Conservation (phyloP, 64 coral and sea anemone genomes). For the Pocillopora damicornis region DNA sequence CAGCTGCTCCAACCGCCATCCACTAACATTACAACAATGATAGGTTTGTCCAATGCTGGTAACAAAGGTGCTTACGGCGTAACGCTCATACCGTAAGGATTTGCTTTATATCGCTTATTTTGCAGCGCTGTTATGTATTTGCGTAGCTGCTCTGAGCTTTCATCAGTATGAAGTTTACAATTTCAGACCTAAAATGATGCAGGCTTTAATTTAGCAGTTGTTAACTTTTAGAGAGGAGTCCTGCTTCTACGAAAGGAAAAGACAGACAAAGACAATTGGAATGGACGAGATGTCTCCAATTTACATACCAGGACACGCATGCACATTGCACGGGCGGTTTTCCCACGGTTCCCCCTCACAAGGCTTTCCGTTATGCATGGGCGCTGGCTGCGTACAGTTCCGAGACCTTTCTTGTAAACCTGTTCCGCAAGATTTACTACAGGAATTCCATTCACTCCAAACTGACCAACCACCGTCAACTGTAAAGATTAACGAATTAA, state of each 20-base stretch:
- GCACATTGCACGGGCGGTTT: not conserved
- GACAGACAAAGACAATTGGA: too few species aligned
- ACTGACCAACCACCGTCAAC: slow-evolving; percentile 28
- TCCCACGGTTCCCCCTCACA: not conserved
- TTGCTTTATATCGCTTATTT: too few species aligned
- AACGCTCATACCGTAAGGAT: too few species aligned
- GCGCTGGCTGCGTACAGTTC: slow-evolving; percentile 3
- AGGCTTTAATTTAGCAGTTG: too few species aligned
- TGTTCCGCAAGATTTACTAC: slow-evolving; percentile 1
- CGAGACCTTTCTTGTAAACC: not conserved
- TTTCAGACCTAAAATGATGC: too few species aligned
- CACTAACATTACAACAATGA: not conserved
- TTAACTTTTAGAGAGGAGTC: too few species aligned
- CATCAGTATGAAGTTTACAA: too few species aligned
- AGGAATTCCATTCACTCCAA: slow-evolving; percentile 11
- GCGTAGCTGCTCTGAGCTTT: too few species aligned
- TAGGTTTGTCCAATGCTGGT: not conserved
- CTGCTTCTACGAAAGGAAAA: too few species aligned
- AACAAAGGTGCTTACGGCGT: too few species aligned
- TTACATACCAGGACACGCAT: not conserved
- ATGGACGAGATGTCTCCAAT: not conserved
- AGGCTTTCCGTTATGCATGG: not conserved
- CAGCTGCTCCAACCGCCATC: slow-evolving; percentile 26
- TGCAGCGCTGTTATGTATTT: too few species aligned
- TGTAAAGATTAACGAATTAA: not conserved